Base-by-base conservation (phyloP, 2,113 vertebrate species). In the Daubentonia madagascariensis region DNA sequence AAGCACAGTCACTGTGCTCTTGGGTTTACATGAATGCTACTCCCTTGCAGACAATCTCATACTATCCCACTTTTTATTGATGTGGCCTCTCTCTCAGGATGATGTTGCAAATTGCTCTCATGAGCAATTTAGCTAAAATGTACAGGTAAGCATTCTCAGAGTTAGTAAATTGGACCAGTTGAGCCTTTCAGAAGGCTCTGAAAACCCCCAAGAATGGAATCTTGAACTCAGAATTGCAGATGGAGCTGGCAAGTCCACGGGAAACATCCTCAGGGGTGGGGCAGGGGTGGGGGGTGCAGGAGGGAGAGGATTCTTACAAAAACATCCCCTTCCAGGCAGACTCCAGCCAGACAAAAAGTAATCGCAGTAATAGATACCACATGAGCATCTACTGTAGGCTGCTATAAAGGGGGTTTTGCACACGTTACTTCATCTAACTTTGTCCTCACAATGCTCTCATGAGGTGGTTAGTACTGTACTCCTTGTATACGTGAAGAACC, bases 1-100 rank as follows among this genome's bases (percentile, higher is more conserved):
- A 84, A 97, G 95, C 52, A 94, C 63, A 25, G 96, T 85, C 73
- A 40, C 83, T 91, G 94, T 83, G 79, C 50, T 0, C 35, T 45
- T 0, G 10, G 28, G 8, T 20, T 81, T 59, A 10, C 4, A 13
- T 3, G 12, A 40, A 14, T 10, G 67, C 37, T 30, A 40, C n/a
- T 30, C 20, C 45, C 8, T 57, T 45, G 1, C 35, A 61, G n/a
- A 25, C 13, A 48, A 3, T 23, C 13, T 50, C 37, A 10, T 54
- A 73, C 40, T 6, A 32, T 1, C 45, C 54, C 0, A 0, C 10
- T 20, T 48, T 63, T 89, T 23, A 35, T 8, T n/a, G 45, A 57
- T 22, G 8, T 22, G 30, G 12, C 10, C 59, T 80, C 83, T 76
- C 52, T 57, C 35, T 16, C 32, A 6, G 12, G 43, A 9, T 17